phyloP scores from a whole-genome alignment of 2,113 vertebrate genomes.

The Naja naja region DNA sequence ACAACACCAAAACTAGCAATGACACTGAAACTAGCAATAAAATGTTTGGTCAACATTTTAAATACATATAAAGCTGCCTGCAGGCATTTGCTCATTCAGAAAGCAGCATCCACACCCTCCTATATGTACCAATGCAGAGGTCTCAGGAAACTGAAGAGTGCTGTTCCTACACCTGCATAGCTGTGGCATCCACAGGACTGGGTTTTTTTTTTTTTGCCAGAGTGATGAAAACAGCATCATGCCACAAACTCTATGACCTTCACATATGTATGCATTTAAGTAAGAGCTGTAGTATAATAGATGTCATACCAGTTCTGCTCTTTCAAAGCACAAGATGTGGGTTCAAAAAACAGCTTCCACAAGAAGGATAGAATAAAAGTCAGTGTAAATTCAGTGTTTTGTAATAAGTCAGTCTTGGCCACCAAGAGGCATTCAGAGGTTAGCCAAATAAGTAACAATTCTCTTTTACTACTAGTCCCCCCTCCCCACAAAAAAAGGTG shows the following conservation, averaged over 20 bases:
- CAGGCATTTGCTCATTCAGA: neutral
- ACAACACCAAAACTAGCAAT: no score
- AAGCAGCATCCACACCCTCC: neutral
- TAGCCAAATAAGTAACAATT: neutral
- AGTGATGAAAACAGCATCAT: neutral
- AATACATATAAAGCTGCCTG: neutral
- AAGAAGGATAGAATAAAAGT: neutral
- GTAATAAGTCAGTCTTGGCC: neutral
- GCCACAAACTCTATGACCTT: neutral
- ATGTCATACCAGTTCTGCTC: neutral
- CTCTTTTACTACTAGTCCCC: neutral
- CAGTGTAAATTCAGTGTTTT: neutral
- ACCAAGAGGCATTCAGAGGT: neutral
- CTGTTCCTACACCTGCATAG: neutral
- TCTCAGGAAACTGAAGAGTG: neutral
- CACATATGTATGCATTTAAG: neutral
- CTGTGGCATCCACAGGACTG: neutral
- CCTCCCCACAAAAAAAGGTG: neutral
- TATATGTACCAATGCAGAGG: neutral
- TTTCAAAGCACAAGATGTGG: neutral
- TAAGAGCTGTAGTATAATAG: neutral
- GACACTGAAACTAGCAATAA: no score
- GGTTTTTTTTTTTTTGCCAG: neutral
- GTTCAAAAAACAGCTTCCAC: neutral
- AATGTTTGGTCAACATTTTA: no score